Evolutionary conservation across 2,888 invertebrate species (phyloP).

Genomic region (Gnatocerus cornutus): DNA sequence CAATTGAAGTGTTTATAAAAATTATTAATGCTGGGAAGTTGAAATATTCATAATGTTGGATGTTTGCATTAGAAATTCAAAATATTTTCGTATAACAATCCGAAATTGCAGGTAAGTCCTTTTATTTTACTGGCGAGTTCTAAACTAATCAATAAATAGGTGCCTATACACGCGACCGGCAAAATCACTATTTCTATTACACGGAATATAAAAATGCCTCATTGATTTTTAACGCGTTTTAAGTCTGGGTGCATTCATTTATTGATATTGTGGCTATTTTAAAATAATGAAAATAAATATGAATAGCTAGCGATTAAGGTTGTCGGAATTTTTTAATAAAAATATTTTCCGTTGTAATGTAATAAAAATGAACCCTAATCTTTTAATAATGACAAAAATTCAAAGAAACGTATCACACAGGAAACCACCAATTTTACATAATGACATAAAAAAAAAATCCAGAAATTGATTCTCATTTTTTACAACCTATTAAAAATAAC

Average conservation of each 20-base stretch:
- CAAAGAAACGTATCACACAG: too few species aligned
- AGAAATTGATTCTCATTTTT: too few species aligned
- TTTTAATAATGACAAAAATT: too few species aligned
- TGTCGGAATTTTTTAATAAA: too few species aligned
- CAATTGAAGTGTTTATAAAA: conserved; percentile 17
- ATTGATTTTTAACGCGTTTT: neutral
- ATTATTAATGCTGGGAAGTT: conserved; percentile 3
- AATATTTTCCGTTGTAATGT: too few species aligned
- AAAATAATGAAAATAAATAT: too few species aligned
- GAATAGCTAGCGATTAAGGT: too few species aligned
- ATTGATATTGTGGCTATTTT: neutral
- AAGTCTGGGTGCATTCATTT: neutral
- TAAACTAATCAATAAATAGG: conserved; percentile 45
- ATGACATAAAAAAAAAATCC: too few species aligned
- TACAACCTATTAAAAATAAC: too few species aligned
- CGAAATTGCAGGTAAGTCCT: conserved; percentile 37
- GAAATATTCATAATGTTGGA: conserved; percentile 31
- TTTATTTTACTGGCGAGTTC: conserved; percentile 39
- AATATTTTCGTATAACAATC: conserved; percentile 19
- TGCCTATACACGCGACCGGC: conserved; percentile 39
- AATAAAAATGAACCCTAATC: too few species aligned
- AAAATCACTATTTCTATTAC: conserved; percentile 24
- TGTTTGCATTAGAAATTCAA: conserved; percentile 18
- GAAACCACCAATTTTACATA: too few species aligned
- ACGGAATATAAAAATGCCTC: neutral